A percentile compares a stretch with the other conserved stretches of the same genome.
These are phyloP conservation scores for Rhagonycha lutea DNA, from an alignment of 2,888 invertebrate species.

Conservation along the genomic window DNA sequence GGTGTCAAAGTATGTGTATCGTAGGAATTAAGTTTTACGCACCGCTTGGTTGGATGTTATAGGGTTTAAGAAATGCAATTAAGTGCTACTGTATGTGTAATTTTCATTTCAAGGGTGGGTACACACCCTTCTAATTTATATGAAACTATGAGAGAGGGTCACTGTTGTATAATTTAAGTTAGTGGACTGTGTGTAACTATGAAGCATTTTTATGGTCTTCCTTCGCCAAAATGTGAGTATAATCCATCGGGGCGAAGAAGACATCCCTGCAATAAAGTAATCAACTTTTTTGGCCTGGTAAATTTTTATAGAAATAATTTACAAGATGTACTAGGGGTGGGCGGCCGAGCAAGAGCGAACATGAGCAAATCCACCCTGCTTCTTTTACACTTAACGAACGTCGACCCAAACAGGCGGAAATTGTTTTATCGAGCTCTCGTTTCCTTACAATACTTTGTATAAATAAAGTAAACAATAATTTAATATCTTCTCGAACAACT, in stretches of 20 bases:
- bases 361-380: no score
- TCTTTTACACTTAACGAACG: no score
- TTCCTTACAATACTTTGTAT: no score
- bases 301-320: no score
- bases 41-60: background rate
- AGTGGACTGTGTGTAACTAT: constrained; percentile 27
- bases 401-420: background rate
- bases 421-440: background rate
- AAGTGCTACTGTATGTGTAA: constrained; percentile 32
- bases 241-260: background rate
- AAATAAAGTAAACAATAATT: background rate
- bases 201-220: constrained; percentile 9
- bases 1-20: background rate
- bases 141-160: constrained; percentile 18
- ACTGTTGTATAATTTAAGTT: constrained; percentile 12
- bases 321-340: no score
- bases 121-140: constrained; percentile 35
- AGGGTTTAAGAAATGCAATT: constrained; percentile 33
- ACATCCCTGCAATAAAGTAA: background rate
- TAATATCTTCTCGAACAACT: background rate
- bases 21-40: background rate
- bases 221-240: background rate
- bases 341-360: background rate
- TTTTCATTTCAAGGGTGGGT: constrained; percentile 35
- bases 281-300: background rate